phyloP scores from a whole-genome alignment of 2,888 invertebrate genomes.

The Drosophila flavopinicola region DNA sequence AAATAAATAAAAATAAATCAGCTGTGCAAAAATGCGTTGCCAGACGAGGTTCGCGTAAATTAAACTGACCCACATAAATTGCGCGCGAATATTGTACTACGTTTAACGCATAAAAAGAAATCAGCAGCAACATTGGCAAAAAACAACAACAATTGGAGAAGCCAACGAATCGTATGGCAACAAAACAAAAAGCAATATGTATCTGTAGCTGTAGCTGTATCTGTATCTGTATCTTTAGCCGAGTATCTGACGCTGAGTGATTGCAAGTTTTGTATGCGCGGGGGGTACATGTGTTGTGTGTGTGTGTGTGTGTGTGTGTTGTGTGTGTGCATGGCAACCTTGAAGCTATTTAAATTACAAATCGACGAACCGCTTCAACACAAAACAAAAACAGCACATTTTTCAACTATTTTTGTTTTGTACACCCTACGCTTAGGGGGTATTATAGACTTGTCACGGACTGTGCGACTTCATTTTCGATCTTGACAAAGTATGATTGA shows the following conservation, averaged over 20 bases:
- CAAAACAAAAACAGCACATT: constrained; percentile 49
- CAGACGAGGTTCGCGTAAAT: constrained; percentile 65
- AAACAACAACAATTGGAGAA: constrained; percentile 16
- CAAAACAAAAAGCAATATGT: constrained; percentile 29
- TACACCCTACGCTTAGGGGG: constrained; percentile 45
- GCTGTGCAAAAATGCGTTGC: constrained; percentile 48
- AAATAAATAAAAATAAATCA: constrained; percentile 57
- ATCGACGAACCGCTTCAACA: constrained; percentile 55
- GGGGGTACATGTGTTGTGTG: constrained; percentile 16
- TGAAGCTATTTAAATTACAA: constrained; percentile 80
- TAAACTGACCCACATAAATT: constrained; percentile 80
- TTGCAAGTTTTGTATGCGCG: constrained; percentile 65
- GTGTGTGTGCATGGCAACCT: constrained; percentile 63
- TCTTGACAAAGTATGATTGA: no score
- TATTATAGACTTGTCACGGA: background rate
- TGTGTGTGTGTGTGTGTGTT: constrained; percentile 29
- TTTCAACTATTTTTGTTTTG: constrained; percentile 78
- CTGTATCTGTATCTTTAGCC: constrained; percentile 44
- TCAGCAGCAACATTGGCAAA: constrained; percentile 18
- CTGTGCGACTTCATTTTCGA: no score
- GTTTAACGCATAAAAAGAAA: constrained; percentile 66
- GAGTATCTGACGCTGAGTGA: constrained; percentile 62
- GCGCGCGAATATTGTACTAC: constrained; percentile 63
- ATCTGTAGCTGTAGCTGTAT: no score
- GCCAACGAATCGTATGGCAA: constrained; percentile 22